Evolutionary conservation across 2,888 invertebrate genomes (phyloP).

Genomic region (Priocnemis perturbator): DNA sequence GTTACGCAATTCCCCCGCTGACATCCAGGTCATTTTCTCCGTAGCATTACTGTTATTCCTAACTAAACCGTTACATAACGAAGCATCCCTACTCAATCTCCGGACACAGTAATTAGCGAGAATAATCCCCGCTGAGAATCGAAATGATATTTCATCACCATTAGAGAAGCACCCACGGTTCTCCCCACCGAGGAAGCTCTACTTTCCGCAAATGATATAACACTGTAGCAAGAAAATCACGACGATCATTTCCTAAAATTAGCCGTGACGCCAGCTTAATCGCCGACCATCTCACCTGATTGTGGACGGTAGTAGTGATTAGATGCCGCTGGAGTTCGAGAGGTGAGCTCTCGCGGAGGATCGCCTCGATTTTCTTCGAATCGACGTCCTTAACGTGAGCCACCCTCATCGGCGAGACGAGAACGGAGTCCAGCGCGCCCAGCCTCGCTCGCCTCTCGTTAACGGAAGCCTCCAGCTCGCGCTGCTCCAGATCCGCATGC

Average conservation of each 20-base stretch:
- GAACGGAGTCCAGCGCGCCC: conserved; percentile 83
- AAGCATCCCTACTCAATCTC: not conserved
- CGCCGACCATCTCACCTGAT: conserved; percentile 80
- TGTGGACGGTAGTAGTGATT: conserved; percentile 87
- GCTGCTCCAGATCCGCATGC: conserved; percentile 48
- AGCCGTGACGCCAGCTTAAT: not conserved
- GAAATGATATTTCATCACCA: no score
- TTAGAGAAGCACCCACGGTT: no score
- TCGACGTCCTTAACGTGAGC: conserved; percentile 82
- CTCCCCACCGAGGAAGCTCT: no score
- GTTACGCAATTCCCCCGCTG: conserved; percentile 57
- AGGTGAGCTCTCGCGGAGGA: conserved; percentile 88
- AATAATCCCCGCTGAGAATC: no score
- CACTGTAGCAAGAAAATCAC: not conserved
- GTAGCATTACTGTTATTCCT: no score
- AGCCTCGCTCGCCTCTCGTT: conserved; percentile 73
- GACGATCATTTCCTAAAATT: conserved; percentile 2
- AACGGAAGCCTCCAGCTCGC: conserved; percentile 50
- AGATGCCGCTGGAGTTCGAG: conserved; percentile 90
- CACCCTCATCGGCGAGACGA: conserved; percentile 81
- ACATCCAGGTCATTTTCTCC: no score
- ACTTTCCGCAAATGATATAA: no score
- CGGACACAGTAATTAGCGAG: no score
- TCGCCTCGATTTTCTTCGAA: conserved; percentile 87
- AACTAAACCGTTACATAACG: no score